Percentiles rank a stretch among this genome's conserved stretches.
Conservation (phyloP, 2,888 invertebrate genomes). For the Sisyra terminalis region DNA sequence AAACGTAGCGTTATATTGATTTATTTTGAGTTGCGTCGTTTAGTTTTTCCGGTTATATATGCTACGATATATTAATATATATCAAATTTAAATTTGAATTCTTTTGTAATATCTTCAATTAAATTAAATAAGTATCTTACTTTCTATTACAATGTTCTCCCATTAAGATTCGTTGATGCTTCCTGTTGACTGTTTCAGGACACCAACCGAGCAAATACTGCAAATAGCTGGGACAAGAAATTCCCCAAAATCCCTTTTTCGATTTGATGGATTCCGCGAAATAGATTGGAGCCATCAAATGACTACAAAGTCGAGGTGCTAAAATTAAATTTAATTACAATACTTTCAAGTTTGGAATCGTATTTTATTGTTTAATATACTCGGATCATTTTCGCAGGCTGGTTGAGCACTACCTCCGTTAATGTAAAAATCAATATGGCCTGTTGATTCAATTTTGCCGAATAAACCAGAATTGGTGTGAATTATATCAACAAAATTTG, state of each 20-base stretch:
- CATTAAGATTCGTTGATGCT: constrained; percentile 18
- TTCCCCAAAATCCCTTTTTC: constrained; percentile 38
- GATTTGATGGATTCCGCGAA: constrained; percentile 44
- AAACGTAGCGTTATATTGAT: constrained; percentile 10
- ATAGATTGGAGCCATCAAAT: constrained; percentile 41
- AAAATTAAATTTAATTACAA: constrained; percentile 9
- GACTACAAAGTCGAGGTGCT: constrained; percentile 43
- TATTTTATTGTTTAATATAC: neutral
- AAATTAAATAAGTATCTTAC: constrained; percentile 14
- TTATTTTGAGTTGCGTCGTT: neutral
- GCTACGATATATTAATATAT: too few relatives aligned
- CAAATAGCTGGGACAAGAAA: constrained; percentile 36
- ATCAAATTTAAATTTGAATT: too few relatives aligned
- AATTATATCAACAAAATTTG: constrained; percentile 36
- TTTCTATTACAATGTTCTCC: constrained; percentile 20
- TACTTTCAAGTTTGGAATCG: neutral
- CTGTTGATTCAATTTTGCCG: constrained; percentile 31
- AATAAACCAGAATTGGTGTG: constrained; percentile 37
- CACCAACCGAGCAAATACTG: constrained; percentile 37
- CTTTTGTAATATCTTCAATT: too few relatives aligned
- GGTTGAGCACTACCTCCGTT: constrained; percentile 27
- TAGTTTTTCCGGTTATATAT: neutral
- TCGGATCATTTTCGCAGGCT: neutral
- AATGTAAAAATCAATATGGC: constrained; percentile 35
- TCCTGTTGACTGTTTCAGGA: constrained; percentile 17